These are phyloP conservation scores for Pseudolaguvia tuberculata DNA, from an alignment of 2,113 vertebrate genomes.

Conservation along the genomic window DNA sequence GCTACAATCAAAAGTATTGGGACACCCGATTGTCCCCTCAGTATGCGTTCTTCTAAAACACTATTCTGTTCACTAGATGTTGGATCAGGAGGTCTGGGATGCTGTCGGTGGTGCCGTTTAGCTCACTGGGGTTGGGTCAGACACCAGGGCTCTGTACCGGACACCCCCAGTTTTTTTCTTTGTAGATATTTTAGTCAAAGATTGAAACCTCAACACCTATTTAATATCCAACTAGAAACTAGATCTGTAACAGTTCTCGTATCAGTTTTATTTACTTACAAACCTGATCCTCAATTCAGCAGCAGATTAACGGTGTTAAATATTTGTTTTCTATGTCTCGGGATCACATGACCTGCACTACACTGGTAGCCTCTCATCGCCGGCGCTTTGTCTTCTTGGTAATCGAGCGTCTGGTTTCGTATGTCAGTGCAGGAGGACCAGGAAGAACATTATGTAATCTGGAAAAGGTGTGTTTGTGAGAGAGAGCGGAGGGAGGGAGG, in stretches of 20 bases:
- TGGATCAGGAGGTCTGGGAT: no score
- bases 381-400: background rate
- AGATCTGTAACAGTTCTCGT: background rate
- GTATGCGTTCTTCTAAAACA: no score
- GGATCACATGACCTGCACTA: conserved; percentile 1
- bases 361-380: background rate
- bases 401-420: background rate
- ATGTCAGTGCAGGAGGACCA: background rate
- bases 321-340: conserved; percentile 1
- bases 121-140: no score
- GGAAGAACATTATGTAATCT: conserved; percentile 3
- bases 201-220: no score
- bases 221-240: background rate
- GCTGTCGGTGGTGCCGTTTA: no score
- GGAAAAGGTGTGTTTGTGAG: background rate
- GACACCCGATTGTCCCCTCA: no score
- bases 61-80: no score
- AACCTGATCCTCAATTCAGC: conserved; percentile 26
- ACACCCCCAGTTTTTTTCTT: no score
- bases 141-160: no score
- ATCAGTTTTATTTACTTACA: conserved; percentile 21
- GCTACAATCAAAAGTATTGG: no score
- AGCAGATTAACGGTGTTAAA: conserved; percentile 14
- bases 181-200: no score
- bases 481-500: background rate